Conservation (phyloP, 2,888 invertebrate genomes). For the Muscina levida region DNA sequence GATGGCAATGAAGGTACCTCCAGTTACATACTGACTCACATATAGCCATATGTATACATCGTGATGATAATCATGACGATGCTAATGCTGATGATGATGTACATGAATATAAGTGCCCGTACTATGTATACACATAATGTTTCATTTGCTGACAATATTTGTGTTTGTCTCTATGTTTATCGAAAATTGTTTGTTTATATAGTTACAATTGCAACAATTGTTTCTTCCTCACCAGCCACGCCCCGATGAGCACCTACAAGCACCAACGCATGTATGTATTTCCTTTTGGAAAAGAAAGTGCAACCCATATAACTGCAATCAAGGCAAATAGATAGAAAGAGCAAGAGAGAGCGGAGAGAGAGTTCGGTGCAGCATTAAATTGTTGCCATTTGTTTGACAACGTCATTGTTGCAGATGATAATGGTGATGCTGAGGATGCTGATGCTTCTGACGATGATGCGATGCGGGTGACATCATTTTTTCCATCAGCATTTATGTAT, state of each 20-base stretch:
- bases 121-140: not conserved
- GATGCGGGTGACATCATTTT: constrained; percentile 62
- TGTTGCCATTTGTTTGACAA: constrained; percentile 47
- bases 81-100: not conserved
- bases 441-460: too few relatives aligned
- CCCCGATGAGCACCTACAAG: not conserved
- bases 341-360: not conserved
- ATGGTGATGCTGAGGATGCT: constrained; percentile 45
- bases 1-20: not conserved
- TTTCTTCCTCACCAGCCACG: not conserved
- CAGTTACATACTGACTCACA: not conserved
- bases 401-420: constrained; percentile 2
- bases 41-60: not conserved
- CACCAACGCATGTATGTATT: not conserved
- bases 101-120: not conserved
- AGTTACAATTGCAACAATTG: constrained; percentile 44
- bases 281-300: constrained; percentile 24
- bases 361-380: not conserved
- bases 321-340: not conserved
- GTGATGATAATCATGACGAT: not conserved
- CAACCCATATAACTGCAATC: constrained; percentile 31
- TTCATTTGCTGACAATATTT: constrained; percentile 2
- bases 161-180: constrained; percentile 15
- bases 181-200: constrained; percentile 40
- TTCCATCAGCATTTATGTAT: constrained; percentile 1